These are phyloP conservation scores for Artibeus jamaicensis DNA, from an alignment of 2,797 vertebrate genomes.

Conservation along the genomic window DNA sequence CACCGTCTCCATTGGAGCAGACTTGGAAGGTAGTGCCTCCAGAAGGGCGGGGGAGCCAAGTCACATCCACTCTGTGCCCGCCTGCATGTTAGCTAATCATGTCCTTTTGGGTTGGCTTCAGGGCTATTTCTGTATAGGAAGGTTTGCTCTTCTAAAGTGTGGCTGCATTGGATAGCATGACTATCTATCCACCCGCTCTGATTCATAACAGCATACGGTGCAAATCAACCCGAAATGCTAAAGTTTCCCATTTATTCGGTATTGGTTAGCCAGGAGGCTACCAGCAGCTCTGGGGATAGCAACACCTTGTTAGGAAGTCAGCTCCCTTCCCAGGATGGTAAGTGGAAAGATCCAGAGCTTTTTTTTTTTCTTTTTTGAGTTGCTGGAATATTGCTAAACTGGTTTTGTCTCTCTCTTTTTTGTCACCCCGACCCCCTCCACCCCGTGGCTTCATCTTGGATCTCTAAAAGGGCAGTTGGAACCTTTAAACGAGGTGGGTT, in stretches of 20 bases:
- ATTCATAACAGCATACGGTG: constrained; percentile 75
- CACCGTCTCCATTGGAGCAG: constrained; percentile 59
- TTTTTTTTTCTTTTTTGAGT: constrained; percentile 40
- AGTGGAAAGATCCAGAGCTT: constrained; percentile 61
- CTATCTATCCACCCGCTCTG: constrained; percentile 70
- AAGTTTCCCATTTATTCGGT: constrained; percentile 73
- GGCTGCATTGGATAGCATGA: constrained; percentile 71
- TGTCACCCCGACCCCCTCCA: constrained; percentile 34
- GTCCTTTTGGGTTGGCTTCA: constrained; percentile 61
- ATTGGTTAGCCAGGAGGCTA: constrained; percentile 72
- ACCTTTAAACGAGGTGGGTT: constrained; percentile 91
- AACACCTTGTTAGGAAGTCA: constrained; percentile 65
- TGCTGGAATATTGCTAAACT: constrained; percentile 84
- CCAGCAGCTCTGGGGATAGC: constrained; percentile 59
- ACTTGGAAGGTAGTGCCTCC: constrained; percentile 59
- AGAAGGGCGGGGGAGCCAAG: constrained; percentile 47
- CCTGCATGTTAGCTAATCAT: constrained; percentile 48
- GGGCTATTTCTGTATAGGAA: constrained; percentile 73
- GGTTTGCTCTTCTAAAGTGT: constrained; percentile 66
- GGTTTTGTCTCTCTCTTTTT: constrained; percentile 80
- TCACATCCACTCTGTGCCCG: neutral
- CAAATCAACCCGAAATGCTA: constrained; percentile 72
- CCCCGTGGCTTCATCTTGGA: constrained; percentile 78
- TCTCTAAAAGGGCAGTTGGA: constrained; percentile 94
- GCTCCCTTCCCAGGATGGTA: constrained; percentile 60